These are phyloP conservation scores for Felis chaus DNA, from an alignment of 2,113 vertebrate species.

Conservation along the genomic window DNA sequence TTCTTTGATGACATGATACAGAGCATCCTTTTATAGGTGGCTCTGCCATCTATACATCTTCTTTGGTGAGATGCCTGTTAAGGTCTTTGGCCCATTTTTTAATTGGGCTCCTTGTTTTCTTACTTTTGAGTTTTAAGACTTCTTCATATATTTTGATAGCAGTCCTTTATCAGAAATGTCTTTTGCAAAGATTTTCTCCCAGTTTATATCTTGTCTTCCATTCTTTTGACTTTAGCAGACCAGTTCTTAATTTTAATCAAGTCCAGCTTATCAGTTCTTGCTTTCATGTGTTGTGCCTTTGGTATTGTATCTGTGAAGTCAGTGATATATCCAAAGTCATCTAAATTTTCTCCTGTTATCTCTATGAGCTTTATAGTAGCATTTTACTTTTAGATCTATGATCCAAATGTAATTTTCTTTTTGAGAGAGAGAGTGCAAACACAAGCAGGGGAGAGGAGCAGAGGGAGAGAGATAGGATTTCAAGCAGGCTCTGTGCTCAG, in stretches of 20 bases:
- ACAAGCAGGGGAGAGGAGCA: too few relatives aligned
- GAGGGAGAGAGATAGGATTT: too few relatives aligned
- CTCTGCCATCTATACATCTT: not conserved
- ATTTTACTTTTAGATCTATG: not conserved
- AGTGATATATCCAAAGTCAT: not conserved
- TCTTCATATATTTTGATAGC: not conserved
- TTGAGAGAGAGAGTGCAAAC: too few relatives aligned
- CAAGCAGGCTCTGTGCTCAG: too few relatives aligned
- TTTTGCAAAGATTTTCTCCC: not conserved
- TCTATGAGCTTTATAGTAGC: not conserved
- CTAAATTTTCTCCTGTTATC: not conserved
- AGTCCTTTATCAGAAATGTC: not conserved
- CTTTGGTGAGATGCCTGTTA: not conserved
- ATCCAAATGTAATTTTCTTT: not conserved
- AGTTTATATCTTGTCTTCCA: not conserved
- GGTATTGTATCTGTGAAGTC: not conserved
- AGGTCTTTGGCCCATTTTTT: not conserved
- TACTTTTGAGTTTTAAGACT: not conserved
- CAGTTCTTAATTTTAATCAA: conserved; percentile 19
- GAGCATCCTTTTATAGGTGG: not conserved
- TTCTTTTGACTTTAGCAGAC: not conserved
- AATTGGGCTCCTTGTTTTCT: not conserved
- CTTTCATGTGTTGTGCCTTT: not conserved
- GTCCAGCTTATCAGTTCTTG: not conserved
- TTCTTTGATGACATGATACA: not conserved